Evolutionary conservation across 2,888 invertebrate species (phyloP), one percentile per base, ranked within the genome.

Genomic region (Lapara coniferarum): DNA sequence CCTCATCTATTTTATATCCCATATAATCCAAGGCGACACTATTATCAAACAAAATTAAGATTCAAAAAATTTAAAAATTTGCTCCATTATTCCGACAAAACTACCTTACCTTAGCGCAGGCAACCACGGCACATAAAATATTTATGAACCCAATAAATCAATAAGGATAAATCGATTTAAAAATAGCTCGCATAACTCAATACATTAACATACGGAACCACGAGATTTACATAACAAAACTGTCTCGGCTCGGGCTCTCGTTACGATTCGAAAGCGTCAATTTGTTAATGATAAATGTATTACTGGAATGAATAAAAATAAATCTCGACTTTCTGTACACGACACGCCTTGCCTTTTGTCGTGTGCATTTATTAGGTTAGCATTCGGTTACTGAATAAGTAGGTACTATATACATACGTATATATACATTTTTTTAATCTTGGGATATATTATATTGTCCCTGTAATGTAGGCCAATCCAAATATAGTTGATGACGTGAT

Each of bases 261-360:
- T 66, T 78, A 79, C 37, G 37, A 37, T 78, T 76, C 75, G 75
- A 81, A 80, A 77, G 81, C 82, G 77, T 83, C 82, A 85, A 85
- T 87, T 86, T 84, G 79, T 76, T 70, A 74, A 80, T 84, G 85
- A 85, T 83, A 77, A 81, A 85, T 79, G 81, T 71, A 44, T 69
- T 67, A 75, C 75, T 68, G 55, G 73, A 75, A 82, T 81, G 76
- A 79, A 80, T 76, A 78, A 77, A 70, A 72, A 75, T 80, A 78
- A 80, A 79, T 77, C 81, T 76, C 77, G 75, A 78, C 74, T 73
- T 73, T 72, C 71, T 71, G 72, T 72, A 25, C 37, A n/a, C 63
- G 71, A 74, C 69, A 71, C 67, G 69, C 69, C 67, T 68, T 25
- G 37, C 44, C 71, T 66, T 53, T 67, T 67, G 56, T 70, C 68